Base-by-base conservation (phyloP, 2,888 invertebrate species). In the Furcula furcula region DNA sequence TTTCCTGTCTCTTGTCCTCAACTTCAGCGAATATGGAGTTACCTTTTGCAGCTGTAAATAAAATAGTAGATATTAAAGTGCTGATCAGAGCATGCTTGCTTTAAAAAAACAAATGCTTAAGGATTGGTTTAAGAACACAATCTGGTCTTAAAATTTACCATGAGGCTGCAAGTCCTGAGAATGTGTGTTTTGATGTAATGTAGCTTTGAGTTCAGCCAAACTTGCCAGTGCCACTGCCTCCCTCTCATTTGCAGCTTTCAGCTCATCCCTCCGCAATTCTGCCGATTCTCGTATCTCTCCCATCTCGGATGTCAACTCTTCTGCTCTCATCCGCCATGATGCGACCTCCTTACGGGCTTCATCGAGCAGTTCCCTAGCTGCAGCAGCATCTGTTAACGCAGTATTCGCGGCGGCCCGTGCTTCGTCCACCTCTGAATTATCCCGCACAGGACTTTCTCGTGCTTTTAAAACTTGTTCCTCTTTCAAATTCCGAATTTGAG, bases 1-100 rank as follows among this genome's bases (percentile, higher is more conserved):
- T 91, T 47, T 88, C 91, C 54, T 92, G 92, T 13, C 92, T 84
- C 50, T 92, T 92, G 56, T 92, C 92, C 49, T 92, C 92, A 0
- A 92, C 92, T 65, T 92, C 92, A 35, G 92, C 92, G 74, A 92
- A 92, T 51, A 92, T 72, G 0, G 92, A 92, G 55, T 92, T 92
- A 0, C 92, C 92, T 66, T 92, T 92, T 9, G 88, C 86, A 66
- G 91, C 92, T 91, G 62, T 14, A 75, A 71, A 25, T n/a, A 32
- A 26, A 51, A 39, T 2, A n/a, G 0, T 18, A n/a, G n/a, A n/a
- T n/a, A n/a, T n/a, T n/a, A n/a, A n/a, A n/a, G n/a, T n/a, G n/a
- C n/a, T 9, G 9, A 21, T 27, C 1, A 11, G 5, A 1, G n/a
- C n/a, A 6, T 16, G 14, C 12, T 12, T 12, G 6, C 12, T 12